A percentile compares a stretch with the other conserved stretches of the same genome.
Evolutionary conservation across 2,797 vertebrate genomes (phyloP).

Genomic region (Graptemys geographica): DNA sequence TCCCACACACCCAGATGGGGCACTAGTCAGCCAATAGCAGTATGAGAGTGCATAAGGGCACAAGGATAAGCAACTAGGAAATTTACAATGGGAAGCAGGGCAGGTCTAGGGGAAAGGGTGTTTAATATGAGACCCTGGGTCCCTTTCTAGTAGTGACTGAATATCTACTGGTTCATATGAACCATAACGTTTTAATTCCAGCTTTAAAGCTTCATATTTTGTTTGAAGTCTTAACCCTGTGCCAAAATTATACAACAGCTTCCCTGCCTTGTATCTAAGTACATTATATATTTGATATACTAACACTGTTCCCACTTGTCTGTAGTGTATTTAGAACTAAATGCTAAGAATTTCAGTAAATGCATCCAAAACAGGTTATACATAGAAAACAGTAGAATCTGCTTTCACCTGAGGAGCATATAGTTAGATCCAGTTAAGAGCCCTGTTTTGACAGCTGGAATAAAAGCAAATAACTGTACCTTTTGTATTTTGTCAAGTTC

Average conservation of each 20-base stretch:
- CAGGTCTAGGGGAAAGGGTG: neutral
- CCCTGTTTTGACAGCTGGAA: neutral
- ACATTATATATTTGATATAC: neutral
- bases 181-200: neutral
- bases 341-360: neutral
- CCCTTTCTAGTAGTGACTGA: neutral
- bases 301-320: neutral
- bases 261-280: neutral
- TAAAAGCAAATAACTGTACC: neutral
- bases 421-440: neutral
- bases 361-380: neutral
- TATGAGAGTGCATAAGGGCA: no score
- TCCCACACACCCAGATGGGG: no score
- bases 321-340: neutral
- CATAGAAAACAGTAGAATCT: neutral
- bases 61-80: neutral
- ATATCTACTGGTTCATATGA: neutral
- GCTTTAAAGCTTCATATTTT: neutral
- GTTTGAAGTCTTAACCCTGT: neutral
- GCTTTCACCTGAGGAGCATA: neutral
- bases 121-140: neutral
- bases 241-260: neutral
- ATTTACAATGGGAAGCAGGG: neutral
- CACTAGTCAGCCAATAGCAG: no score
- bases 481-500: neutral